Conservation (phyloP, 2,113 vertebrate genomes). For the Meleagris gallopavo region DNA sequence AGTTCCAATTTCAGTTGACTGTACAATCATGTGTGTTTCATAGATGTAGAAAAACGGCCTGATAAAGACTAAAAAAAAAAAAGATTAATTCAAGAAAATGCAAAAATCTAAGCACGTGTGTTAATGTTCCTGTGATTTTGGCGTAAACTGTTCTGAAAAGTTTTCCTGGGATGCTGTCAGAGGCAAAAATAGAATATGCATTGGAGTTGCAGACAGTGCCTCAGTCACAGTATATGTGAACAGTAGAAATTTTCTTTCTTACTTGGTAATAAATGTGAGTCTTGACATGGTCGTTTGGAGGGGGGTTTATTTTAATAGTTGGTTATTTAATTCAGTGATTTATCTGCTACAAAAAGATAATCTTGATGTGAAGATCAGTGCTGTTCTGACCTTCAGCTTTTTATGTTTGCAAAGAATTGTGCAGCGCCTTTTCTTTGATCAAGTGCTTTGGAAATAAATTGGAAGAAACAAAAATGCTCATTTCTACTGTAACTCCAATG, state of each 20-base stretch:
- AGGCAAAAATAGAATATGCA: neutral
- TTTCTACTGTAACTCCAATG: neutral
- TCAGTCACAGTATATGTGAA: neutral
- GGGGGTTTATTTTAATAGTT: neutral
- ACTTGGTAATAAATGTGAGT: neutral
- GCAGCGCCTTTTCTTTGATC: neutral
- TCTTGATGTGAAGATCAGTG: neutral
- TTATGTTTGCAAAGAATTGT: neutral
- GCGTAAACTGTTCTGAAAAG: neutral
- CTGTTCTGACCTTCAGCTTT: neutral
- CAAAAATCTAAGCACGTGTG: neutral
- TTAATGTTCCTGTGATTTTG: conserved; percentile 9
- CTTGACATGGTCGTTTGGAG: neutral
- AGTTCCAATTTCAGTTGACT: neutral
- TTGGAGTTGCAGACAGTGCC: neutral
- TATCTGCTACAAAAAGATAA: neutral
- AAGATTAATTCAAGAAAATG: neutral
- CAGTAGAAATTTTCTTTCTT: neutral
- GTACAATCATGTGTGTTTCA: neutral
- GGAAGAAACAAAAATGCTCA: neutral
- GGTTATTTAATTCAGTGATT: neutral
- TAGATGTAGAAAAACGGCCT: neutral
- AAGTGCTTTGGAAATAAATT: neutral
- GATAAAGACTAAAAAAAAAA: neutral
- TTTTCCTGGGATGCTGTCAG: neutral